These are phyloP conservation scores for Eufriesea mexicana DNA, from an alignment of 1,140 invertebrate species.

Conservation along the genomic window DNA sequence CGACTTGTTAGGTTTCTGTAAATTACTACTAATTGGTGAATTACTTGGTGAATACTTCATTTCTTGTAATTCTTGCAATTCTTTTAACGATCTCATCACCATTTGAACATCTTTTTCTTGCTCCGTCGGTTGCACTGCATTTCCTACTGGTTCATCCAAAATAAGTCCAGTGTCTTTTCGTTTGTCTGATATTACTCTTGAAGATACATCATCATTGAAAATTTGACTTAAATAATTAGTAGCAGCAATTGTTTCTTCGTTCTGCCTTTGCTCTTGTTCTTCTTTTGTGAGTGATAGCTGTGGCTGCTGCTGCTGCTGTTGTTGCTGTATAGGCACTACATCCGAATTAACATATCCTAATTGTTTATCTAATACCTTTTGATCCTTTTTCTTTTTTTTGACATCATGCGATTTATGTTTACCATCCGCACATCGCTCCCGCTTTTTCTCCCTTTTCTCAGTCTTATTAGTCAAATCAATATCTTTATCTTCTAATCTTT, in stretches of 20 bases:
- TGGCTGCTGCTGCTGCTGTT: neutral
- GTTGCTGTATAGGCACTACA: slow-evolving; percentile 58
- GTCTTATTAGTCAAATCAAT: slow-evolving; percentile 58
- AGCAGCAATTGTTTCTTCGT: slow-evolving; percentile 81
- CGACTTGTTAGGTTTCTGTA: slow-evolving; percentile 71
- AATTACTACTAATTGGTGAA: slow-evolving; percentile 68
- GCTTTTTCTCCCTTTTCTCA: slow-evolving; percentile 72
- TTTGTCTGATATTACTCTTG: slow-evolving; percentile 59
- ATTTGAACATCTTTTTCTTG: slow-evolving; percentile 78
- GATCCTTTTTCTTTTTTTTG: slow-evolving; percentile 71
- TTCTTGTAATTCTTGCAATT: slow-evolving; percentile 75
- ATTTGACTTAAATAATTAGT: slow-evolving; percentile 82
- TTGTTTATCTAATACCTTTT: slow-evolving; percentile 64
- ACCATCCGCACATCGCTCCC: slow-evolving; percentile 71
- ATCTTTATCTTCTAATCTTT: slow-evolving; percentile 59
- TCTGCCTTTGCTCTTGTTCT: slow-evolving; percentile 78
- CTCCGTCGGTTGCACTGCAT: slow-evolving; percentile 66
- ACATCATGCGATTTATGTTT: slow-evolving; percentile 72
- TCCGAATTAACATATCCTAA: slow-evolving; percentile 51
- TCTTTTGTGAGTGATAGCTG: slow-evolving; percentile 67
- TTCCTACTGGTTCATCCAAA: slow-evolving; percentile 60
- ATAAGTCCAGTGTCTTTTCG: slow-evolving; percentile 65
- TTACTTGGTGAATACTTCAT: slow-evolving; percentile 76
- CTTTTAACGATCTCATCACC: slow-evolving; percentile 77
- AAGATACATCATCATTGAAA: slow-evolving; percentile 76